A percentile compares a stretch with the other conserved stretches of the same genome.
These are phyloP conservation scores for Acronicta aceris DNA, from an alignment of 2,888 invertebrate species.

Conservation along the genomic window DNA sequence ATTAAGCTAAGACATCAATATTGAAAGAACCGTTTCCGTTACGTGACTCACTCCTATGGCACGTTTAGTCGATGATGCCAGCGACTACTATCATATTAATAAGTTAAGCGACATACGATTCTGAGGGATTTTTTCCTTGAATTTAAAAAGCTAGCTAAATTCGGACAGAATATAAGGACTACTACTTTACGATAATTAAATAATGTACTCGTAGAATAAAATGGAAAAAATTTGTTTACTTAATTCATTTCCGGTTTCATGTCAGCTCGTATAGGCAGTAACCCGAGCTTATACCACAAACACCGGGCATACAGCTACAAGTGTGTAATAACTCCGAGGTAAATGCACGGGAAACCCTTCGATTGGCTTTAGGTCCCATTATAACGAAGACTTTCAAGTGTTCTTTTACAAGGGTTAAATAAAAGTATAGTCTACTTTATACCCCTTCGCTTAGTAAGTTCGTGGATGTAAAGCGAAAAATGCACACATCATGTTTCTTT, in stretches of 20 bases:
- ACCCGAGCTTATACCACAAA: slow-evolving; percentile 62
- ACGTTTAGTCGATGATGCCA: slow-evolving; percentile 78
- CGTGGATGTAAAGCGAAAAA: background rate
- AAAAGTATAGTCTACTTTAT: slow-evolving; percentile 10
- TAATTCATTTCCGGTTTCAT: slow-evolving; percentile 35
- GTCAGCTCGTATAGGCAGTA: slow-evolving; percentile 54
- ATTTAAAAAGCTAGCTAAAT: slow-evolving; percentile 9
- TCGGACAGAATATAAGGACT: background rate
- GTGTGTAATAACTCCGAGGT: slow-evolving; percentile 55
- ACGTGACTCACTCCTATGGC: slow-evolving; percentile 87
- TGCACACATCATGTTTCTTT: background rate
- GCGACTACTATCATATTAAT: slow-evolving; percentile 85
- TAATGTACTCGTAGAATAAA: background rate
- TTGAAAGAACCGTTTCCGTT: slow-evolving; percentile 86
- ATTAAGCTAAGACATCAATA: slow-evolving; percentile 80
- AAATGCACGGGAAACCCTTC: slow-evolving; percentile 79
- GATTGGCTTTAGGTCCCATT: slow-evolving; percentile 73
- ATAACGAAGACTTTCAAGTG: slow-evolving; percentile 77
- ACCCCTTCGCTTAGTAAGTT: background rate
- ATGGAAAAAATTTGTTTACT: slow-evolving; percentile 7
- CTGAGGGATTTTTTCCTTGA: slow-evolving; percentile 29
- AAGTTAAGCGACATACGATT: slow-evolving; percentile 54
- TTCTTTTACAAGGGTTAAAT: slow-evolving; percentile 36
- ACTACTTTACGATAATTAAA: background rate
- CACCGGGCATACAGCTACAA: slow-evolving; percentile 52